phyloP scores from a whole-genome alignment of 1,140 invertebrate genomes.

The Zophobas morio region DNA sequence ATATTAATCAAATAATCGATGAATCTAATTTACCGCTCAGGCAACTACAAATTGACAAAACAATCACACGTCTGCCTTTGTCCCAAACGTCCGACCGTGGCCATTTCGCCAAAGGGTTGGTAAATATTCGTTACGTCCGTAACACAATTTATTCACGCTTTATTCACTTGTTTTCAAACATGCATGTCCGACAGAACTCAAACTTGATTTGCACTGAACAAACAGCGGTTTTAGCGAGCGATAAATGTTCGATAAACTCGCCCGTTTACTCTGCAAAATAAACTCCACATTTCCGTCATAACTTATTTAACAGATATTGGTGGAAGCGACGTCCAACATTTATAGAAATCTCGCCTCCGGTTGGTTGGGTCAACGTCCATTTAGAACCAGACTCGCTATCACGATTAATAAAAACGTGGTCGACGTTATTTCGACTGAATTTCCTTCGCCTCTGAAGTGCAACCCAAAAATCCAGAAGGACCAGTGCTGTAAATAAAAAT shows the following conservation, averaged over 20 bases:
- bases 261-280: background rate
- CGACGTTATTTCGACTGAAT: no score
- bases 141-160: constrained; percentile 55
- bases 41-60: constrained; percentile 64
- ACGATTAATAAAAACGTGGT: no score
- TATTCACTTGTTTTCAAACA: constrained; percentile 54
- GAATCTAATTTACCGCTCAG: constrained; percentile 63
- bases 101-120: constrained; percentile 53
- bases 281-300: background rate
- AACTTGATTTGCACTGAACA: constrained; percentile 28
- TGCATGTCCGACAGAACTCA: constrained; percentile 16
- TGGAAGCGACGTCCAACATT: no score
- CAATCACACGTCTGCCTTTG: constrained; percentile 63
- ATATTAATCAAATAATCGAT: constrained; percentile 65
- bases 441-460: no score
- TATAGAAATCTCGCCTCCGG: no score
- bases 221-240: constrained; percentile 3
- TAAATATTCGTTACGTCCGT: constrained; percentile 55
- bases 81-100: constrained; percentile 46
- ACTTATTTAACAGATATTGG: no score
- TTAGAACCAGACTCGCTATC: no score
- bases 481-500: no score
- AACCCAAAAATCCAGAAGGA: no score
- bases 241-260: constrained; percentile 3
- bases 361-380: no score